Evolutionary conservation across 2,888 invertebrate genomes (phyloP), one percentile per base, ranked within the genome.

Genomic region (Phengaris alcon): DNA sequence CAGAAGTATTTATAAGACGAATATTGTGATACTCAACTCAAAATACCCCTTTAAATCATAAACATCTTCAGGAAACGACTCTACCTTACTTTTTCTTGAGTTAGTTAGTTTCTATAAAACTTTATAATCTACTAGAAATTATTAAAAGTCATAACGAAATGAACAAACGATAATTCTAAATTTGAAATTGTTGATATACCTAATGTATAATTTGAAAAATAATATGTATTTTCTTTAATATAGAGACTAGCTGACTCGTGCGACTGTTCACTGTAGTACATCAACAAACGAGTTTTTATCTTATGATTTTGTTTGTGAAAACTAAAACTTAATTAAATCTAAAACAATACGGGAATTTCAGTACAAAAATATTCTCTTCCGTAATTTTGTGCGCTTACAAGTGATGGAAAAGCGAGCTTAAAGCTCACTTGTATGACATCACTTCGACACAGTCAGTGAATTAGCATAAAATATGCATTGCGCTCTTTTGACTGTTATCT

Each of bases 391-490:
- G 64, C 64, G 35, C 35, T 64, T 13, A 35, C 64, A 44, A 64
- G 64, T 64, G 64, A 64, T 64, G 64, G 13, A 44, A 64, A 64
- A 64, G 13, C 64, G 64, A 35, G 64, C 64, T 35, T 10, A 64
- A 35, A 35, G 35, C 64, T 35, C 35, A 64, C 64, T 64, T 64
- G 64, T 64, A 64, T 64, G 64, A 64, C 64, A 64, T 35, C 64
- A 64, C 64, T 64, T 64, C 64, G 64, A 64, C 64, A 44, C 64
- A 64, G 64, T 64, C 35, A 10, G 35, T 64, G 35, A 64, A 64
- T 64, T 64, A 35, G 44, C 64, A 64, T 64, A 64, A 64, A 64
- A 64, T 64, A 64, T 64, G 44, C 64, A 64, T 64, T 64, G 64
- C 64, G 64, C 64, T 44, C 44, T 44, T 64, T 64, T 64, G 64